These are phyloP conservation scores for Aphidius ervi DNA, from an alignment of 1,140 invertebrate species.

Conservation along the genomic window DNA sequence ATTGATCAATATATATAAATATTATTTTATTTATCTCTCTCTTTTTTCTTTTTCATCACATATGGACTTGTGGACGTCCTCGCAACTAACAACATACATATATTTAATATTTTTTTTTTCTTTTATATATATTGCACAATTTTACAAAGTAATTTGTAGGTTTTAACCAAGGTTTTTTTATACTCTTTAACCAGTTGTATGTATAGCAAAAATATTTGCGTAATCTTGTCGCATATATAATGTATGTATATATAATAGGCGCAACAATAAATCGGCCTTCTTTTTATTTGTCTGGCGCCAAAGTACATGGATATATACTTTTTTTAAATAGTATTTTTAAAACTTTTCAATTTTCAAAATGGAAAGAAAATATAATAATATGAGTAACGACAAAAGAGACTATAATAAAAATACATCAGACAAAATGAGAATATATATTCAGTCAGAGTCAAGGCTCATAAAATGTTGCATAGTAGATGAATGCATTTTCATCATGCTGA, in stretches of 20 bases:
- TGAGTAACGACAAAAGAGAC: background rate
- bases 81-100: too few species aligned
- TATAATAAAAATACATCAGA: background rate
- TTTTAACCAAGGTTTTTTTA: background rate
- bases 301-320: background rate
- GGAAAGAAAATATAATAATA: background rate
- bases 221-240: conserved; percentile 30
- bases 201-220: conserved; percentile 29
- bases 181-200: conserved; percentile 7
- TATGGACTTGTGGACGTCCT: too few species aligned
- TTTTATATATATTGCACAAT: too few species aligned
- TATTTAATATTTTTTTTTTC: too few species aligned
- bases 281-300: conserved; percentile 15
- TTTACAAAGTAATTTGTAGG: too few species aligned
- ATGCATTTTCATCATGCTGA: conserved; percentile 40
- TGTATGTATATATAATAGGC: conserved; percentile 29
- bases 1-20: too few species aligned
- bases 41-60: too few species aligned
- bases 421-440: conserved; percentile 18
- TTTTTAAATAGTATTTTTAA: background rate
- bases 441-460: conserved; percentile 25
- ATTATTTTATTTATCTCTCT: too few species aligned
- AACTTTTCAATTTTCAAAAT: background rate
- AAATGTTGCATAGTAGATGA: conserved; percentile 36
- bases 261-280: conserved; percentile 38